Evolutionary conservation across 2,797 vertebrate species (phyloP).

Genomic region (Gallirallus australis): DNA sequence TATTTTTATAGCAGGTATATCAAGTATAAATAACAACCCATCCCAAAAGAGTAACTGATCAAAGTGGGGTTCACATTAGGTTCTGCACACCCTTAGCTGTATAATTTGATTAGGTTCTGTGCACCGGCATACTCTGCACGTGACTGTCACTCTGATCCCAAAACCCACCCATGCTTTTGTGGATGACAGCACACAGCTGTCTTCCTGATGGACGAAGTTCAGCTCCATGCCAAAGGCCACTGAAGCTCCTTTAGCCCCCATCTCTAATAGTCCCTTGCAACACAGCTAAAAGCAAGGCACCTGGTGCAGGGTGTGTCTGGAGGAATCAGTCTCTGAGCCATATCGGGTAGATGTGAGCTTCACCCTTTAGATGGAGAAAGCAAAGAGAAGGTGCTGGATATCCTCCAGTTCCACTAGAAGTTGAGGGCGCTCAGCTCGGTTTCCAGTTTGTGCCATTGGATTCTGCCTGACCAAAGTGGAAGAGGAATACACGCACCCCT

Average conservation of each 20-base stretch:
- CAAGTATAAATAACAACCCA: slow-evolving; percentile 19
- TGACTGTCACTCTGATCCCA: neutral
- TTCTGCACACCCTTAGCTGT: neutral
- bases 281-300: neutral
- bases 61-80: slow-evolving; percentile 8
- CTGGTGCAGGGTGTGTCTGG: neutral
- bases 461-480: neutral
- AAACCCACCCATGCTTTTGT: neutral
- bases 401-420: neutral
- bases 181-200: neutral
- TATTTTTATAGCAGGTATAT: slow-evolving; percentile 66
- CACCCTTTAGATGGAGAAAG: neutral
- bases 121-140: neutral
- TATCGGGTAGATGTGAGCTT: neutral
- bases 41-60: slow-evolving; percentile 25
- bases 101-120: neutral
- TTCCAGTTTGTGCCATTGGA: neutral
- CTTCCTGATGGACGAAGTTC: neutral
- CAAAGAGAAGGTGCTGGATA: neutral
- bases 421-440: neutral
- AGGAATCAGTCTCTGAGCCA: neutral
- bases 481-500: no score
- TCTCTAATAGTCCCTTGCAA: neutral
- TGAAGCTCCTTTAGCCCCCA: neutral
- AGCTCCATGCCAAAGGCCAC: neutral